These are phyloP conservation scores for Pelodiscus sinensis DNA, from an alignment of 2,113 vertebrate species.

Conservation along the genomic window DNA sequence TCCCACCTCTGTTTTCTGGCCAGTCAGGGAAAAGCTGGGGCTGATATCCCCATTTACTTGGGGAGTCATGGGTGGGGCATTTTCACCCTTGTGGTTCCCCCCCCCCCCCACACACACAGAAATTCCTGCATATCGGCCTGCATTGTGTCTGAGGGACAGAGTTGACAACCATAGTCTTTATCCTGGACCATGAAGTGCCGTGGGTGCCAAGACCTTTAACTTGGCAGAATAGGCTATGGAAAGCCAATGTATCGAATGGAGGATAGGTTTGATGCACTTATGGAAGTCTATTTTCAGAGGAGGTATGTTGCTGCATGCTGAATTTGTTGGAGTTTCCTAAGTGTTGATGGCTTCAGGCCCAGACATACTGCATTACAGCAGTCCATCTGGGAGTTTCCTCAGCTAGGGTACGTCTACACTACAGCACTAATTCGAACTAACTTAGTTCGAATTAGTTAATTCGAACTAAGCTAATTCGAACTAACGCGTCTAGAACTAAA, in stretches of 20 bases:
- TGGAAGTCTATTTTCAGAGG: not conserved
- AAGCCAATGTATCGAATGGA: not conserved
- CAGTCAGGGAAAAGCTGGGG: too few species aligned
- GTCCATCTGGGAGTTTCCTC: accelerated
- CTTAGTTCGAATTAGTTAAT: too few species aligned
- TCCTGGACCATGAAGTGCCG: not conserved
- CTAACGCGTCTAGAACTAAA: too few species aligned
- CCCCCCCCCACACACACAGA: too few species aligned
- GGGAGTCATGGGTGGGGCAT: too few species aligned
- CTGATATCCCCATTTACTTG: too few species aligned
- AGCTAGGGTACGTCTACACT: too few species aligned
- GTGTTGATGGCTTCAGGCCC: not conserved
- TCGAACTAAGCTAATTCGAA: too few species aligned
- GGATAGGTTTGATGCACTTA: not conserved
- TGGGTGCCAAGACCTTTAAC: not conserved
- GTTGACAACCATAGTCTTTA: not conserved
- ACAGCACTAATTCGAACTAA: too few species aligned
- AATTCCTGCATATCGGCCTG: too few species aligned
- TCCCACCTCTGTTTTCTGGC: too few species aligned
- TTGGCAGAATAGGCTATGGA: not conserved
- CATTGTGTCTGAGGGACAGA: not conserved
- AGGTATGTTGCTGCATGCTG: not conserved
- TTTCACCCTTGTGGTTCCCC: too few species aligned
- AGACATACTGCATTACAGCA: not conserved
- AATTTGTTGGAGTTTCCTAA: not conserved